Conservation (phyloP, 2,888 invertebrate species). For the Tipula lateralis region DNA sequence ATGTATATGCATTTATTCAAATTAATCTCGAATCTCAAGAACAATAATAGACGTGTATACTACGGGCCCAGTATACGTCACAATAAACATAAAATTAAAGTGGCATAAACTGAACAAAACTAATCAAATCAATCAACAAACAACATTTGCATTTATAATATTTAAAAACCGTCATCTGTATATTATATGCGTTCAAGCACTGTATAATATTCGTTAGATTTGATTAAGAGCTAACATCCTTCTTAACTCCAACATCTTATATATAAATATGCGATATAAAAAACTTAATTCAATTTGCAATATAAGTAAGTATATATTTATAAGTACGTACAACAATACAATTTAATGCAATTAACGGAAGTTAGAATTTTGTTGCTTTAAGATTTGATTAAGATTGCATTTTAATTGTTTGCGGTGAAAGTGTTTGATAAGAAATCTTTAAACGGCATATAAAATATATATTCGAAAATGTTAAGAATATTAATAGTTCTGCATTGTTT, state of each 20-base stretch:
- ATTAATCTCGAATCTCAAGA: too few relatives aligned
- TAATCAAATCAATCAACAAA: constrained; percentile 2
- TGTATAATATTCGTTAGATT: background rate
- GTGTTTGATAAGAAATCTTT: background rate
- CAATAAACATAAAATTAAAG: too few relatives aligned
- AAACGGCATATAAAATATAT: background rate
- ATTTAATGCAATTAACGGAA: background rate
- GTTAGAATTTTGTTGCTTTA: background rate
- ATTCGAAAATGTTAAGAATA: background rate
- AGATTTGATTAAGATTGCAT: background rate
- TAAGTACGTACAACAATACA: background rate
- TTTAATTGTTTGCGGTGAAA: background rate
- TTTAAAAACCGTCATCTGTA: background rate
- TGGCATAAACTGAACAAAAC: background rate
- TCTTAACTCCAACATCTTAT: background rate
- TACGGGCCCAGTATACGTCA: too few relatives aligned
- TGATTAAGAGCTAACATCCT: constrained; percentile 9
- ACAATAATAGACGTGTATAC: too few relatives aligned
- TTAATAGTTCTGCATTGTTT: background rate
- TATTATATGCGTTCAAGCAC: background rate
- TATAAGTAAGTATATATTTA: background rate
- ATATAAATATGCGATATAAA: background rate
- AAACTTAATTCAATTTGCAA: background rate
- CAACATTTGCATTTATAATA: background rate
- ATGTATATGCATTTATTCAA: too few relatives aligned